Base-by-base conservation (phyloP, 2,797 vertebrate genomes). In the Sebastes baramenuke region DNA sequence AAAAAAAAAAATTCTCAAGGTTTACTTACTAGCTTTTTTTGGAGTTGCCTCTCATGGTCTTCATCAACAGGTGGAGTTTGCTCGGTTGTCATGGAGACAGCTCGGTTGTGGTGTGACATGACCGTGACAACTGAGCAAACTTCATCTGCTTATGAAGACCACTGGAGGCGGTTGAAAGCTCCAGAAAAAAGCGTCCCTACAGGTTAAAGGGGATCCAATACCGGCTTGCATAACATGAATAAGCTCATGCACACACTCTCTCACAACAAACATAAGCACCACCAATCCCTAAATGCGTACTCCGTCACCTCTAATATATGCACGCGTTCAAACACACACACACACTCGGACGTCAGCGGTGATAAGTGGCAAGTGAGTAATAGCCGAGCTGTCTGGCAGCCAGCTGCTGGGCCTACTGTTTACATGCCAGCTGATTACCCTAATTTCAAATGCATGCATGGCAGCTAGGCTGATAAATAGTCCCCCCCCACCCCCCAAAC, bases 401-500 rank as follows among this genome's bases (percentile, higher is more conserved):
- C 95, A 96, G 96, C 96, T 97, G 96, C 95, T 95, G 82, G 94
- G 93, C 95, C 95, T 94, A 92, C 93, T 96, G 96, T 97, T 97
- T 97, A 97, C 96, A 96, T 97, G 96, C 94, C 97, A 96, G 94
- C 95, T 97, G 96, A 97, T 97, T 97, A 97, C 95, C 96, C 96
- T 97, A 96, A 97, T 97, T 97, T 96, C 94, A 95, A 96, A 94
- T 91, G 93, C 94, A 94, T 92, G 92, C 92, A 94, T 93, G 91
- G 91, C 93, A 93, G 90, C 89, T 83, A 79, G 89, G 87, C 93
- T 96, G 96, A 96, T 96, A 95, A 96, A 96, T 96, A 93, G 95
- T 76, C 79, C 72, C 81, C 81, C 66, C 42, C 3, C 78, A 74
- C 72, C 66, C n/a, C 18, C 20, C 46, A 76, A 54, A 67, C 18